These are phyloP conservation scores for Trididemnum miniatum DNA, from an alignment of 23 tunicate species.

Conservation along the genomic window DNA sequence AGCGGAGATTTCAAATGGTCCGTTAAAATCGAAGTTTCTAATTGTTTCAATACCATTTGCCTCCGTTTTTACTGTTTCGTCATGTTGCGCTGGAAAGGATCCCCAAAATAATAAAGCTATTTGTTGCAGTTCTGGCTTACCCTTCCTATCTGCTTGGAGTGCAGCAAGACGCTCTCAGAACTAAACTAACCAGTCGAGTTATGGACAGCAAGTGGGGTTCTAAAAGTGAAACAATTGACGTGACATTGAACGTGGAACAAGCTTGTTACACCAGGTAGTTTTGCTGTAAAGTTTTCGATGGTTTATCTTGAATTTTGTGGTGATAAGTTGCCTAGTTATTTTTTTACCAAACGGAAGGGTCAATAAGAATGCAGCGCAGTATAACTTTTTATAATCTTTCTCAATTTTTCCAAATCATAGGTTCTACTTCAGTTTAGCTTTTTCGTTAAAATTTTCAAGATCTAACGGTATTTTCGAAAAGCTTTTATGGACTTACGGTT, in stretches of 20 bases:
- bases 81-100: too few species aligned
- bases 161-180: conserved; percentile 56
- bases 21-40: too few species aligned
- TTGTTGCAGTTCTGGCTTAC: conserved; percentile 69
- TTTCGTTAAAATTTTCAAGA: too few species aligned
- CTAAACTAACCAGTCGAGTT: conserved; percentile 78
- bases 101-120: too few species aligned
- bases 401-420: not conserved
- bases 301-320: not conserved
- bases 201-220: conserved; percentile 99
- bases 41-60: too few species aligned
- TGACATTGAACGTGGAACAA: conserved; percentile 89
- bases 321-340: not conserved
- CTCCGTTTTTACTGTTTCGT: too few species aligned
- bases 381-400: not conserved
- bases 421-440: too few species aligned
- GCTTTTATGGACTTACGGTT: too few species aligned
- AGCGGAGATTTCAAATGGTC: too few species aligned
- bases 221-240: conserved; percentile 80
- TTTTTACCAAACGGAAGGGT: not conserved
- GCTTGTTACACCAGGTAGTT: conserved; percentile 73
- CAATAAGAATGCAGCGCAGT: not conserved
- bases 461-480: too few species aligned
- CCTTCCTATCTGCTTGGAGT: conserved; percentile 92
- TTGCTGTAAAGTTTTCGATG: not conserved